Base-by-base conservation (phyloP, 2,797 vertebrate genomes). In the Poeciliopsis gracilis region DNA sequence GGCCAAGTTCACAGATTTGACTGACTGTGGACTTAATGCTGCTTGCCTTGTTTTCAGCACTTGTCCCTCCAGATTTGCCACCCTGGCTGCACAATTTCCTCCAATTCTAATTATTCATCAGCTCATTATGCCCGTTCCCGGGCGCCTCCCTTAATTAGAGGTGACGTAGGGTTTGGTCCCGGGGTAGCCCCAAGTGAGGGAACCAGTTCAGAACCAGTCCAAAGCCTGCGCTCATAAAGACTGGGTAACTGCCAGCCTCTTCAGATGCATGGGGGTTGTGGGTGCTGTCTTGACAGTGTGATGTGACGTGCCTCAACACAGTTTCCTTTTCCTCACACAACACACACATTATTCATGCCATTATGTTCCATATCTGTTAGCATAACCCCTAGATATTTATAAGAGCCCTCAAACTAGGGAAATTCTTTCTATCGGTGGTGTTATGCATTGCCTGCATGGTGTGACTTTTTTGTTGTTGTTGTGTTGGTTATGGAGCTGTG, bases 31-130 rank as follows among this genome's bases (percentile, higher is more conserved):
- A 95, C 96, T 96, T 97, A 98, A 98, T 97, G 95, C 94, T 95
- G 94, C 95, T 93, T 97, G 97, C 97, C 97, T 97, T 93, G 95
- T 96, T 97, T 97, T 96, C 97, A 97, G 96, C 96, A 96, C 96
- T 97, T 97, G 97, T 97, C 97, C 97, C 94, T 97, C 96, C 96
- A 97, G 94, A 98, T 98, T 98, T 98, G 96, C 96, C 95, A 94
- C 96, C 95, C 92, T 91, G 94, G 93, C 94, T 96, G 95, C 95
- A 96, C 95, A 96, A 96, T 95, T 94, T 95, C 90, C 90, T 95
- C 93, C 95, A 95, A 97, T 97, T 96, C 95, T 97, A 97, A 97
- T 98, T 96, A 96, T 96, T 95, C 95, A 94, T 95, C 94, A 95
- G 94, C 95, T 95, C 92, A 91, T 96, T 95, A 95, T 93, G 95